Evolutionary conservation across 2,113 vertebrate genomes (phyloP), one percentile per base, ranked within the genome.

Genomic region (Siniperca knerii): DNA sequence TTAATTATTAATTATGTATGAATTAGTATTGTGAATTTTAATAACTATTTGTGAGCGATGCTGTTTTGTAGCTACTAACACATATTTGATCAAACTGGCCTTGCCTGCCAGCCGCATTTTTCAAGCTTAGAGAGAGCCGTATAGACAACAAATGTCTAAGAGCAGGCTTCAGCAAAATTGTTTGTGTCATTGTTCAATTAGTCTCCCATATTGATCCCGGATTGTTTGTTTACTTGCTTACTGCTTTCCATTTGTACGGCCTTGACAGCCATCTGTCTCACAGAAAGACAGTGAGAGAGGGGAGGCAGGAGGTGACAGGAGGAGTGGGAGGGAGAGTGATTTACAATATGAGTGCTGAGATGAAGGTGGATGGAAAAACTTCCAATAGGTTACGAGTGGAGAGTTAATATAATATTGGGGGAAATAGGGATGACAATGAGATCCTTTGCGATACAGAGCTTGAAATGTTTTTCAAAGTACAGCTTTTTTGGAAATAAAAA

Each of bases 151-250:
- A 87, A 87, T 79, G 84, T 89, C 87, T 81, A 66, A 90, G 85
- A 88, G 82, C 77, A 48, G 77, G 82, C 75, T 76, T 84, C 73
- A 74, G 76, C 78, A 75, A 86, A 91, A 91, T 77, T 84, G 86
- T 89, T 87, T 90, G 79, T 84, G 92, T 90, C 92, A 89, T 84
- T 91, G 89, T 92, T 90, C 81, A 92, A 91, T 93, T 90, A 91
- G 90, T 88, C 84, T 89, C 70, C 87, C 40, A 84, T 93, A 93
- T 92, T 93, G 92, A 93, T 93, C 85, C 71, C 20, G 18, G 83
- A 87, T 87, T 87, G 87, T 94, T 93, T 92, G 92, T 93, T 93
- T 93, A 90, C 90, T 89, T 82, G 79, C 85, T 88, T 67, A 77
- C 84, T 68, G 76, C 81, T 88, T 90, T 75, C 83, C 64, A 79